A percentile compares a stretch with the other conserved stretches of the same genome.
phyloP scores from a whole-genome alignment of 2,797 vertebrate genomes.

The Gambelia wislizenii region DNA sequence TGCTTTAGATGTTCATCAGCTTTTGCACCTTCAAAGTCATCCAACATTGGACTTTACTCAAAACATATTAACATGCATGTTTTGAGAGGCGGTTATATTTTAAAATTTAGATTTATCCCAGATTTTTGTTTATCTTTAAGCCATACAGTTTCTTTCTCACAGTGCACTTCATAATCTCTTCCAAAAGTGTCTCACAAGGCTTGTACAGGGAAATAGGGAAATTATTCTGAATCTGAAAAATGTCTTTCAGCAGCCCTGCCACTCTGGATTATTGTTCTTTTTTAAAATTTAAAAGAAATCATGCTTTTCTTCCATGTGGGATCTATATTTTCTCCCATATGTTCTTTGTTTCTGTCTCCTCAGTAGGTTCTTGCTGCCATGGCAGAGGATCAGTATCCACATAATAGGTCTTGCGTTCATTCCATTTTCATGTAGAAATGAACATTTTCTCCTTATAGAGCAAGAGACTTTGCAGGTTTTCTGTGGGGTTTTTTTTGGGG shows the following conservation, averaged over 20 bases:
- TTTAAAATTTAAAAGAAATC: background rate
- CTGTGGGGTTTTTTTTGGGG: too few species aligned
- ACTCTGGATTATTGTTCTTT: background rate
- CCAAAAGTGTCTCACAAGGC: background rate
- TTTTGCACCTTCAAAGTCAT: background rate
- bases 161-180: background rate
- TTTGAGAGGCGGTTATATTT: too few species aligned
- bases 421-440: too few species aligned
- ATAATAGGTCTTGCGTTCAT: background rate
- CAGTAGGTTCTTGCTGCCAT: background rate
- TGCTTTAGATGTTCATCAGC: too few species aligned
- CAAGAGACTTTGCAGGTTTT: too few species aligned
- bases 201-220: background rate
- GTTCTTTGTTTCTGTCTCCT: background rate
- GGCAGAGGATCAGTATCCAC: background rate
- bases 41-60: too few species aligned
- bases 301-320: background rate
- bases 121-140: background rate
- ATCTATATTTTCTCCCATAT: too few species aligned
- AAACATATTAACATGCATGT: too few species aligned
- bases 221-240: background rate
- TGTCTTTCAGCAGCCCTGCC: background rate
- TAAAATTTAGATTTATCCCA: too few species aligned
- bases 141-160: background rate
- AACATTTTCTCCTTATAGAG: too few species aligned